Percentiles rank a stretch among this genome's conserved stretches.
Evolutionary conservation across 2,113 vertebrate genomes (phyloP).

Genomic region (Protobothrops flavoviridis): DNA sequence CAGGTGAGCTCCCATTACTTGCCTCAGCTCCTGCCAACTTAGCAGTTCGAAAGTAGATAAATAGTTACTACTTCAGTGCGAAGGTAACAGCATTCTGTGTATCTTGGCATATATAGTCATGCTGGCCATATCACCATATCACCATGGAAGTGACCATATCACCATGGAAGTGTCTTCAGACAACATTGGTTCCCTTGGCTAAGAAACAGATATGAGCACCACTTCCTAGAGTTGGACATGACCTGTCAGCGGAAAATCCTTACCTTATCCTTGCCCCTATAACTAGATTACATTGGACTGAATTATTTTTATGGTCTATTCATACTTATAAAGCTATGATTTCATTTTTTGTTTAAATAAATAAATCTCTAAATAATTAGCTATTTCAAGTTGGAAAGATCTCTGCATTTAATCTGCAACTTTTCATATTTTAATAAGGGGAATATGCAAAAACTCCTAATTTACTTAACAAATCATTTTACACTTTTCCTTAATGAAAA

Average conservation of each 20-base stretch:
- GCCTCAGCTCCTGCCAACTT: neutral
- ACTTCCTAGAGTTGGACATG: neutral
- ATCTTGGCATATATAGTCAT: neutral
- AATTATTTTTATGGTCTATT: neutral
- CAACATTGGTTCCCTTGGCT: neutral
- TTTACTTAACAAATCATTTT: slow-evolving; percentile 11
- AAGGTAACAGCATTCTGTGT: neutral
- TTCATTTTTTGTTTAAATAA: neutral
- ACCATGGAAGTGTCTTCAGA: neutral
- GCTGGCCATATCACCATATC: neutral
- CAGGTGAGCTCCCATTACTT: neutral
- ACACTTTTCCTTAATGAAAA: slow-evolving; percentile 38
- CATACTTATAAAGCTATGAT: neutral
- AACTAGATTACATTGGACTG: neutral
- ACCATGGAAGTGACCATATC: neutral
- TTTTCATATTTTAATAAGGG: neutral
- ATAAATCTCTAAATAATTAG: neutral
- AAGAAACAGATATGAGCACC: neutral
- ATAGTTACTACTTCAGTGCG: neutral
- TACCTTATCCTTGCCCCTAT: neutral
- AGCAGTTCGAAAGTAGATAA: neutral
- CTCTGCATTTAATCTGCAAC: slow-evolving; percentile 14
- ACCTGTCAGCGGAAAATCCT: neutral
- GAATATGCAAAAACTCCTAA: slow-evolving; percentile 9
- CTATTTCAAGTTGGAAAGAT: neutral